phyloP scores from a whole-genome alignment of 2,888 invertebrate species.

The Mythimna ferrago region DNA sequence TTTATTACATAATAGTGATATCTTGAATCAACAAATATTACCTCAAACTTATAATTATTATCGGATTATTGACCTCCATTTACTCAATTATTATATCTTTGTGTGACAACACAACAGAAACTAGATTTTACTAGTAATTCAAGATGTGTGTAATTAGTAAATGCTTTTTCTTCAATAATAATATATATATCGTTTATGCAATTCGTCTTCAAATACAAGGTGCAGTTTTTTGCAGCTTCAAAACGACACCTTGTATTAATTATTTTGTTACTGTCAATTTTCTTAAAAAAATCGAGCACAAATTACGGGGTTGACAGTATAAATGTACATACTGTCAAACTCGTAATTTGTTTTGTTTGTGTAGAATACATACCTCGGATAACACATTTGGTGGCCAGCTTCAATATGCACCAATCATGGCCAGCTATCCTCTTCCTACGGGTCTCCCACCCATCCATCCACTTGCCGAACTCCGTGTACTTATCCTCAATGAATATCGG shows the following conservation, averaged over 20 bases:
- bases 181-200: too few relatives aligned
- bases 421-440: conserved; percentile 91
- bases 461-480: conserved; percentile 92
- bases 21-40: conserved; percentile 6
- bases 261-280: too few relatives aligned
- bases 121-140: background rate
- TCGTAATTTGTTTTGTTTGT: too few relatives aligned
- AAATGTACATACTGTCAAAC: too few relatives aligned
- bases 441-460: conserved; percentile 94
- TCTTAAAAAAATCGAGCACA: too few relatives aligned
- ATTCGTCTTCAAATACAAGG: too few relatives aligned
- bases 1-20: conserved; percentile 13
- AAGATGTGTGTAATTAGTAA: background rate
- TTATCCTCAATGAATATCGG: conserved; percentile 90
- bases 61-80: background rate
- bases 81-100: background rate
- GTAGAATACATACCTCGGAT: conserved; percentile 81
- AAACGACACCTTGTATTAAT: too few relatives aligned
- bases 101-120: background rate
- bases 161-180: too few relatives aligned
- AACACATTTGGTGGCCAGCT: conserved; percentile 89
- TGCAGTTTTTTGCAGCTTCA: too few relatives aligned
- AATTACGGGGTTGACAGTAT: too few relatives aligned
- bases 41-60: background rate
- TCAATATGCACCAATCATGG: conserved; percentile 92